These are phyloP conservation scores for Sebastes paucispinis DNA, from an alignment of 2,797 vertebrate species.

Conservation along the genomic window DNA sequence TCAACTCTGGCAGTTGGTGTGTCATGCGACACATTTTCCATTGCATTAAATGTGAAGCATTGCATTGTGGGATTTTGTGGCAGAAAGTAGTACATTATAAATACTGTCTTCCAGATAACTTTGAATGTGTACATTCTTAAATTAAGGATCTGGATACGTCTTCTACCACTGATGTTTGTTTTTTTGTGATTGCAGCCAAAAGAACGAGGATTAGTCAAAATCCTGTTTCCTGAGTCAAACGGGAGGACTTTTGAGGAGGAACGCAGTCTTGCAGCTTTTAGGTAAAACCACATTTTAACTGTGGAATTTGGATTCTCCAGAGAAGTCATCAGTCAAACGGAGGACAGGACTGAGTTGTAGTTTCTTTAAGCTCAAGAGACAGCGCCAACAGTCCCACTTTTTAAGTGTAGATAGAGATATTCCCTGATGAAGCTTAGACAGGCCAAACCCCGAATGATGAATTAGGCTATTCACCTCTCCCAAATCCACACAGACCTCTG, in stretches of 20 bases:
- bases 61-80: not conserved
- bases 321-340: constrained; percentile 74
- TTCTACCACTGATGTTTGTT: constrained; percentile 9
- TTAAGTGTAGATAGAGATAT: constrained; percentile 76
- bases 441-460: constrained; percentile 74
- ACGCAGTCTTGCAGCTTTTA: constrained; percentile 15
- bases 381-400: constrained; percentile 67
- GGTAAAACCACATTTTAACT: constrained; percentile 63
- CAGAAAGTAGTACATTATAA: not conserved
- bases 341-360: constrained; percentile 69
- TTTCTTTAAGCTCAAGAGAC: constrained; percentile 72
- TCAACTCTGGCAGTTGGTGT: not conserved
- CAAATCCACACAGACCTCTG: constrained; percentile 75
- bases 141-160: not conserved
- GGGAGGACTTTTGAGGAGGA: constrained; percentile 16
- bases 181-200: constrained; percentile 8
- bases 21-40: not conserved
- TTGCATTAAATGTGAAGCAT: not conserved
- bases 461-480: constrained; percentile 78
- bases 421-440: constrained; percentile 75
- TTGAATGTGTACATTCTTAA: not conserved
- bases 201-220: constrained; percentile 42
- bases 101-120: not conserved
- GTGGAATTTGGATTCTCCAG: constrained; percentile 71
- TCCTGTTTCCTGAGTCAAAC: constrained; percentile 24